These are phyloP conservation scores for Macheiramphus alcinus DNA, from an alignment of 2,113 vertebrate species.

Conservation along the genomic window DNA sequence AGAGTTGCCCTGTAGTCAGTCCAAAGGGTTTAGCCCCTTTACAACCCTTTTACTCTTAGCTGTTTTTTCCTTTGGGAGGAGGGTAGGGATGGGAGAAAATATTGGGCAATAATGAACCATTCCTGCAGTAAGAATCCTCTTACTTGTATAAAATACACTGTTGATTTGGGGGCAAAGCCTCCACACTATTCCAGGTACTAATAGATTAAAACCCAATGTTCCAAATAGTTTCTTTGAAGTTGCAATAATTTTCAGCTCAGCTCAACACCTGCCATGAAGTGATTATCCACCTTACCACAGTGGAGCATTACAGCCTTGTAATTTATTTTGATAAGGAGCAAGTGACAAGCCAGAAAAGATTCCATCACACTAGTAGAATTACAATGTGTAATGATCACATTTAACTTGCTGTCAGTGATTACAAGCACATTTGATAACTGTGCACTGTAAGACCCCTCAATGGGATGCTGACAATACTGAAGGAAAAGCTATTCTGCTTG, in stretches of 20 bases:
- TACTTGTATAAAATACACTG: neutral
- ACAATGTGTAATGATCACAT: neutral
- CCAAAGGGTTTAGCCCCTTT: neutral
- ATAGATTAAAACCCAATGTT: neutral
- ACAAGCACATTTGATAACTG: neutral
- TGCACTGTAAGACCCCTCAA: neutral
- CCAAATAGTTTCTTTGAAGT: neutral
- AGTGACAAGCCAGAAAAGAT: neutral
- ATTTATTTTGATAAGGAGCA: conserved; percentile 8
- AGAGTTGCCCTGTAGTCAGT: neutral
- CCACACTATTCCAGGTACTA: neutral
- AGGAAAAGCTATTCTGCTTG: neutral
- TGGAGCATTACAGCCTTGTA: neutral
- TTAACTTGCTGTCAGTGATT: neutral
- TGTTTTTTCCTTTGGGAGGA: neutral
- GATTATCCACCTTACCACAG: neutral
- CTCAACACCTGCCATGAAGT: neutral
- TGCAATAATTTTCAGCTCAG: neutral
- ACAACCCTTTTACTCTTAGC: neutral
- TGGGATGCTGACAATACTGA: neutral
- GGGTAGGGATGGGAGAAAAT: neutral
- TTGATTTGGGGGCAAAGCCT: neutral
- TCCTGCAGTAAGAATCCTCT: neutral
- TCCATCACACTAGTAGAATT: neutral
- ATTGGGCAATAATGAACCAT: neutral